phyloP scores from a whole-genome alignment of 2,888 invertebrate species.

The Laothoe populi region DNA sequence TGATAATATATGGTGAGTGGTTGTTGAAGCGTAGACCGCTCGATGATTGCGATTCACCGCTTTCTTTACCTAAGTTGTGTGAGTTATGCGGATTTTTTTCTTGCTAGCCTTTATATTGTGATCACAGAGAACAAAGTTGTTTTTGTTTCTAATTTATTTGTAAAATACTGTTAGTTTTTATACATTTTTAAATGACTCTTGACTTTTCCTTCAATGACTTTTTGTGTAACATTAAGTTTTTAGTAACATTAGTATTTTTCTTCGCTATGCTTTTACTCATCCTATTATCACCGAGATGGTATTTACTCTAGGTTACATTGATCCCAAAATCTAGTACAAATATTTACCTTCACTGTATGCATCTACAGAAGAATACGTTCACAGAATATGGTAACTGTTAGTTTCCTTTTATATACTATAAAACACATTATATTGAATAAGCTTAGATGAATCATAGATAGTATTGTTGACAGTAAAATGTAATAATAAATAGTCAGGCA shows the following conservation, averaged over 20 bases:
- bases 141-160: slow-evolving; percentile 85
- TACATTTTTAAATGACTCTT: slow-evolving; percentile 53
- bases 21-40: not conserved
- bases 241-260: slow-evolving; percentile 54
- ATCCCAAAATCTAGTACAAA: slow-evolving; percentile 75
- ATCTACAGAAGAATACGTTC: slow-evolving; percentile 21
- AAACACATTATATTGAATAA: slow-evolving; percentile 37
- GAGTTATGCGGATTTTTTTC: slow-evolving; percentile 40
- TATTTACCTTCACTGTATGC: slow-evolving; percentile 25
- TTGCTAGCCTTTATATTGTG: slow-evolving; percentile 67
- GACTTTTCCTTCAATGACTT: slow-evolving; percentile 48
- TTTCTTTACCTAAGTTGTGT: slow-evolving; percentile 29
- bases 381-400: slow-evolving; percentile 40
- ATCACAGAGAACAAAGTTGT: slow-evolving; percentile 81
- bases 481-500: slow-evolving; percentile 10
- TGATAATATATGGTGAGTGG: slow-evolving; percentile 21
- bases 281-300: slow-evolving; percentile 44
- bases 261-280: slow-evolving; percentile 50
- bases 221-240: slow-evolving; percentile 52
- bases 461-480: slow-evolving; percentile 55
- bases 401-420: slow-evolving; percentile 45
- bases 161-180: slow-evolving; percentile 77
- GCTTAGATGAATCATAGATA: slow-evolving; percentile 56
- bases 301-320: slow-evolving; percentile 55
- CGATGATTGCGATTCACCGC: slow-evolving; percentile 21